Base-by-base conservation (phyloP, 2,113 vertebrate species). In the Fregetta grallaria region DNA sequence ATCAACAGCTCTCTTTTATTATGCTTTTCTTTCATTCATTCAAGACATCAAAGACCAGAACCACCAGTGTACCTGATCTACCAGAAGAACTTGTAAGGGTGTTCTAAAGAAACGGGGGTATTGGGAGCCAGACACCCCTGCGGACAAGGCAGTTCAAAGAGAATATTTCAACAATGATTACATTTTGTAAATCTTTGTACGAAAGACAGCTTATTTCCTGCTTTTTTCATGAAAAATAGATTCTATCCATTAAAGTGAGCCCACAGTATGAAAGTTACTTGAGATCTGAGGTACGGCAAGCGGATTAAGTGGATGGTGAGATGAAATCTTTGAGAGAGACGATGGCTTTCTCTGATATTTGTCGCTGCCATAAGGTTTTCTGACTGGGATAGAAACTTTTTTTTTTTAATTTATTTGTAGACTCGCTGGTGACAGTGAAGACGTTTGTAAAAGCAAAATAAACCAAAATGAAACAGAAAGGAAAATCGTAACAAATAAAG, bases 81-180 rank as follows among this genome's bases (percentile, higher is more conserved):
- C 98, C 97, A 97, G 97, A 98, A 98, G 97, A 94, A 97, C 97
- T 97, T 98, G 98, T 97, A 98, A 98, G 98, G 98, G 97, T 98
- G 96, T 98, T 98, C 98, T 98, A 98, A 98, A 98, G 98, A 98
- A 98, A 98, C 67, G 95, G 97, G 92, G 97, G 96, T 98, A 98
- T 98, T 98, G 98, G 98, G 97, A 98, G 98, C 98, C 97, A 97
- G 94, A 98, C 98, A 98, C 98, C 98, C 98, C 98, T 98, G 98
- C 97, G 98, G 98, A 98, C 98, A 98, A 96, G 97, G 97, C 97
- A 98, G 98, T 98, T 98, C 98, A 98, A 98, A 98, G 98, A 96
- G 98, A 98, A 98, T 98, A 98, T 98, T 98, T 98, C 98, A 98
- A 98, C 98, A 98, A 98, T 98, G 98, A 98, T 98, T 98, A 98